These are phyloP conservation scores for Orthonyx spaldingii DNA, from an alignment of 2,113 vertebrate species.

Conservation along the genomic window DNA sequence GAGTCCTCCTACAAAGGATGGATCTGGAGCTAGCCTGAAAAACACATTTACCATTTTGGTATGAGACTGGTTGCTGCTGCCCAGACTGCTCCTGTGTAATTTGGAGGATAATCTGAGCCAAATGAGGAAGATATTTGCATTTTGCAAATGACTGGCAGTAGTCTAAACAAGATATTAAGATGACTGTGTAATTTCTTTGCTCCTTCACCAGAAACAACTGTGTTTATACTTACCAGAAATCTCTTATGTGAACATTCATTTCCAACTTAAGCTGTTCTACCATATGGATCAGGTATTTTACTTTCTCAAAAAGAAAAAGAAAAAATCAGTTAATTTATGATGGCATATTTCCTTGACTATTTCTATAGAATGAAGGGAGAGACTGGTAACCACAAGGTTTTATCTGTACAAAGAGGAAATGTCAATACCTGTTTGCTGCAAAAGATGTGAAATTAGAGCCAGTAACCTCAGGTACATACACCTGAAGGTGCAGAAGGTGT, in stretches of 20 bases:
- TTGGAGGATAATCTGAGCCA: not conserved
- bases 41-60: not conserved
- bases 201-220: conserved; percentile 1
- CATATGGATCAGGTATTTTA: not conserved
- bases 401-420: not conserved
- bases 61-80: not conserved
- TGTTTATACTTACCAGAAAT: not conserved
- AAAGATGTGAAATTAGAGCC: not conserved
- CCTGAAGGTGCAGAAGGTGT: not conserved
- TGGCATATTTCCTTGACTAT: not conserved
- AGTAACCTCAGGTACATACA: not conserved
- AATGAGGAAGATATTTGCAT: not conserved
- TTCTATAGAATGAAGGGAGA: not conserved
- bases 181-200: not conserved
- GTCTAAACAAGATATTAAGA: conserved; percentile 12
- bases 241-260: not conserved
- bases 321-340: not conserved
- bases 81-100: not conserved
- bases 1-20: not conserved
- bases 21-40: not conserved
- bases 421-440: not conserved
- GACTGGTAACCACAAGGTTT: not conserved
- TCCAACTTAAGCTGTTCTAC: not conserved
- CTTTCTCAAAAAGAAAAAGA: not conserved
- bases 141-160: conserved; percentile 17